Evolutionary conservation across 2,888 invertebrate species (phyloP), one percentile per base, ranked within the genome.

Genomic region (Idaea dimidiata): DNA sequence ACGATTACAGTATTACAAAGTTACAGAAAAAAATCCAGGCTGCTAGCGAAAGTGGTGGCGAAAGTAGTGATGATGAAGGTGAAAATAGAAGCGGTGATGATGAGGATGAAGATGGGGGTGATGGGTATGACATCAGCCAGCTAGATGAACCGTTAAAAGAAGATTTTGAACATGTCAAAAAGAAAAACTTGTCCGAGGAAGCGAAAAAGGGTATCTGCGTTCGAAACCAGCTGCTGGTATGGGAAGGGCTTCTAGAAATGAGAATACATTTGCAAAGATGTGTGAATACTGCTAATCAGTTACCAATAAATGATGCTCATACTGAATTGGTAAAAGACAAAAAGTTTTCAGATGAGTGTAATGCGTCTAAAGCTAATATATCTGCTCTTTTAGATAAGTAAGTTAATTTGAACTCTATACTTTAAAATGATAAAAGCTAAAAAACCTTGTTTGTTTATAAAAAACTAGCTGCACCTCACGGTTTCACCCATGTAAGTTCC

Each of bases 181-280:
- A 93, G 58, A 87, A 88, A 62, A 93, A 94, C 76, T 68, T 92
- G 1, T 89, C 93, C 0, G 91, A 90, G 64, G 94, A 95, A 77
- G 89, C 94, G 0, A 94, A 94, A 72, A 96, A 95, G 80, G 96
- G 96, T 0, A 84, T 90, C 16, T 94, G 95, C 77, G 95, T 96
- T 0, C 93, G 94, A 77, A 96, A 95, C 74, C 96, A 97, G 79
- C 81, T 96, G 32, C 88, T 93, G 54, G 79, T 97, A 1, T 99
- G 97, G 97, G 98, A 99, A 82, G 95, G 94, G 62, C 83, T 99
- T 5, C 82, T 99, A 24, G 98, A 99, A 87, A 93, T 96, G 80
- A 94, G 99, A 70, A 98, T 99, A 73, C 96, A 97, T 78, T 85
- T 98, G 24, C 98, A 99, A 83, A 97, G 97, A 82, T 94, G 96